Base-by-base conservation (phyloP, 2,888 invertebrate species). In the Campoplex nolae region DNA sequence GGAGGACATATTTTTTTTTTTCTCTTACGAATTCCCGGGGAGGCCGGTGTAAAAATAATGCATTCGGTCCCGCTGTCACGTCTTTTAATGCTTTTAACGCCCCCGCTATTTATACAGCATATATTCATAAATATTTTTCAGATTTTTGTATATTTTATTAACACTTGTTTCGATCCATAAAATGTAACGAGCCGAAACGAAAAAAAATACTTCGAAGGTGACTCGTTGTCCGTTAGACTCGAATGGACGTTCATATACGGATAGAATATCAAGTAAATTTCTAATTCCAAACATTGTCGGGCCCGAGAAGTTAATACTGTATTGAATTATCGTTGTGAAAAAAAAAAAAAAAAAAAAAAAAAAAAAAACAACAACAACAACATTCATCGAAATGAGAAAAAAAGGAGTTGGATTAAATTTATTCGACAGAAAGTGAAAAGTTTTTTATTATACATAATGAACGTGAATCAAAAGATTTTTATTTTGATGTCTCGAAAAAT, bases 1-100 rank as follows among this genome's bases (percentile, higher is more conserved):
- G 58, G 45, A 38, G 67, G 45, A 73, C 67, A 67, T 38, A 18
- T 58, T 23, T 23, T 23, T 86, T 75, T 85, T 83, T 70, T 54
- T 83, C 71, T 35, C 48, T 11, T 18, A 58, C 65, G 16, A 80
- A 83, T 65, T 79, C 83, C 65, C 83, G 80, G 45, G 56, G 65
- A 67, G 28, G 32, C 71, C 38, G 42, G 54, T 65, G 79, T 83
- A 86, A 86, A 86, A 86, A 83, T 83, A 83, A 86, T 79, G 56
- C 86, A 56, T 62, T 71, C 65, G 71, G 71, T 28, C 54, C 42
- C 28, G 45, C 51, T 80, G 79, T 80, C 83, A 38, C 71, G 56
- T 80, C 76, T 83, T 75, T 77, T 70, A 65, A 68, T 58, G 74
- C 76, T 78, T 74, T 58, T 45, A 56, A 74, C 75, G 42, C 28